Base-by-base conservation (phyloP, 2,797 vertebrate species). In the Alosa sapidissima region DNA sequence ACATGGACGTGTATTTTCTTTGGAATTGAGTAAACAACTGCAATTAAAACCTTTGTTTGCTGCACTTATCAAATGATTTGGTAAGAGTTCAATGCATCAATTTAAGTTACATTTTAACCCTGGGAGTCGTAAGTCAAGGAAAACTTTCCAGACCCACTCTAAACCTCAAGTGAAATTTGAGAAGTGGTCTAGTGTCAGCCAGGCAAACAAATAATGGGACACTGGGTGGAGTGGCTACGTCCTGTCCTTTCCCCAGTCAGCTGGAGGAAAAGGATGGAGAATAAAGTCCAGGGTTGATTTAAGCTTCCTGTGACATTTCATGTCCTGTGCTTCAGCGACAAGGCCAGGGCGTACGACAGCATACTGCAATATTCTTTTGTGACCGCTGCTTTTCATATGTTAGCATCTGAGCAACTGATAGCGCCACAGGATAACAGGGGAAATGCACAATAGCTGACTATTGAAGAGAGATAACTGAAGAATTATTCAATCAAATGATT, bases 261-360 rank as follows among this genome's bases (percentile, higher is more conserved):
- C 21, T 24, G 58, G 72, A 19, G 72, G 72, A 21, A 78, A 21
- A 47, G 72, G 72, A 78, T 21, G 41, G 16, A 47, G 36, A 78
- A 78, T 21, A 78, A 88, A 84, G 92, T 81, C 83, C 75, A 54
- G 82, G 84, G 28, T 7, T 45, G 89, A 93, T 91, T 55, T 24
- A 13, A 21, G 81, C 87, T 92, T 94, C 93, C 93, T 90, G 52
- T 90, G 89, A 93, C 89, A 91, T n/a, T 0, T 11, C 8, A 21
- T 86, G 90, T 93, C 91, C 91, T 89, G 86, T 21, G 5, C 45
- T 45, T 7, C 72, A 47, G 13, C 14, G 7, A 47, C 72, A 47
- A 78, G 72, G 16, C 21, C 72, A 78, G 16, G 6, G 8, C 2
- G 41, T 75, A 41, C 45, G 16, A 75, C 68, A 78, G 16, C 72